Percentiles rank a stretch among this genome's conserved stretches.
Conservation (phyloP, 35 echinoderm and acorn worm genomes). For the Strongylocentrotus purpuratus region DNA sequence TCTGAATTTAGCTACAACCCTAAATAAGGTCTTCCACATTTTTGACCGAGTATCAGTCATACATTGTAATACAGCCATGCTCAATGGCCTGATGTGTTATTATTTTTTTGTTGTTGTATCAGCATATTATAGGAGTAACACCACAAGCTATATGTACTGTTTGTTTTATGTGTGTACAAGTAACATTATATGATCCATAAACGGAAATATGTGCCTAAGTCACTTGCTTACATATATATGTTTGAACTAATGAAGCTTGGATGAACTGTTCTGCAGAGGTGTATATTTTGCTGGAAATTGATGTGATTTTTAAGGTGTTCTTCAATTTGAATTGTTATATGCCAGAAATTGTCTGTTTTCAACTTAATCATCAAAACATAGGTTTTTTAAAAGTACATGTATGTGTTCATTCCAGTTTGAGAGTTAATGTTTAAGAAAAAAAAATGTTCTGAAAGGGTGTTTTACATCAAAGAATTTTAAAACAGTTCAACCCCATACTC, state of each 20-base stretch:
- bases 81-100: neutral
- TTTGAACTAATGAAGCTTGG: neutral
- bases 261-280: constrained; percentile 31
- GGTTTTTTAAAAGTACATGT: neutral
- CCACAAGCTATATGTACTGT: neutral
- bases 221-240: constrained; percentile 20
- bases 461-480: neutral
- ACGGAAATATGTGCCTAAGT: neutral
- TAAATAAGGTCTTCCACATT: neutral
- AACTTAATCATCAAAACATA: neutral
- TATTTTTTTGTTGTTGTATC: neutral
- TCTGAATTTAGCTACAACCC: neutral
- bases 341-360: constrained; percentile 10
- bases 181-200: neutral
- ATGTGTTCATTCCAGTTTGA: constrained; percentile 11
- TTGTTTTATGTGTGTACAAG: neutral
- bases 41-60: neutral
- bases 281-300: constrained; percentile 39
- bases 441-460: neutral
- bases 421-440: neutral
- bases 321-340: constrained; percentile 9
- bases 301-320: constrained; percentile 21
- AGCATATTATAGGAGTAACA: neutral
- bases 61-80: neutral
- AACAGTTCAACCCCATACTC: neutral